Base-by-base conservation (phyloP, 2,888 invertebrate species). In the Rotaria macrura region DNA sequence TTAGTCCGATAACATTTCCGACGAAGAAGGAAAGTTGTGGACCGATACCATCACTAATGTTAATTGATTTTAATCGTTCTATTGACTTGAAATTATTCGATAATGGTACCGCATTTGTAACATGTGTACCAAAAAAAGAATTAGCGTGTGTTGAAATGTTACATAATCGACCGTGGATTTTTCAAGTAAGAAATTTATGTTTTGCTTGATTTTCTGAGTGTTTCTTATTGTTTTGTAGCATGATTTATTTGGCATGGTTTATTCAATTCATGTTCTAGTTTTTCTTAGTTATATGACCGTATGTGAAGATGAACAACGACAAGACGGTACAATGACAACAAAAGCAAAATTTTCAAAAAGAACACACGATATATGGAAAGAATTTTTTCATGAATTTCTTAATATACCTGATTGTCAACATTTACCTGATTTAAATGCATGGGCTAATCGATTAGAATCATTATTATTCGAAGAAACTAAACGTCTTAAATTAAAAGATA, bases 11-110 rank as follows among this genome's bases (percentile, higher is more conserved):
- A 79, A 12, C 25, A 43, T 43, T 79, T 79, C n/a, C 40, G n/a
- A 10, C 43, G 5, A 79, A 43, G 43, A 40, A 79, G 43, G 43
- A 43, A 14, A 40, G 43, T 43, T 79, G 43, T 79, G 43, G n/a
- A 43, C 79, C 40, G 14, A 79, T 79, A 10, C 79, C 79, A 25
- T 79, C 79, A 25, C 25, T 79, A n/a, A 79, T 79, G 79, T 79
- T 79, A 79, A 79, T 79, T 79, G 79, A 79, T 79, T 79, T 79
- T 34, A 79, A 79, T n/a, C 79, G 79, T 43, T 79, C 79, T n/a
- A 79, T 79, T 43, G 79, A 79, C n/a, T 43, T 79, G 9, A 79
- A 79, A 43, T 9, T 79, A 79, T 79, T 79, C 25, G 79, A 79
- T 79, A 79, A 79, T 79, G 79, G 79, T 40, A 79, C 79, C 23